phyloP scores from a whole-genome alignment of 2,888 invertebrate genomes.

The Sarcophaga variegata region DNA sequence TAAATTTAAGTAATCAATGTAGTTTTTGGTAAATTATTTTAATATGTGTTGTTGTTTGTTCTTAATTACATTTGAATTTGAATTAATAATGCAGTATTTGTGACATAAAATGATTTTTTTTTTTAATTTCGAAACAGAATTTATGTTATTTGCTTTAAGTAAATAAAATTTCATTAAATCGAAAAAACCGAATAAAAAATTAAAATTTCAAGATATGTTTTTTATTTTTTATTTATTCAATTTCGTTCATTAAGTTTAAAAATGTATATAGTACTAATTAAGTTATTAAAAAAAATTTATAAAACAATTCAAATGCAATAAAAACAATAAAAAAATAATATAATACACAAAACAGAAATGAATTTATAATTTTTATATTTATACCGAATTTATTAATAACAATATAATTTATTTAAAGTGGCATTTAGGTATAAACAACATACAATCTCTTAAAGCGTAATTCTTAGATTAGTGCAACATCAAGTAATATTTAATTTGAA shows the following conservation, averaged over 20 bases:
- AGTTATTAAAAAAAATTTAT: slow-evolving; percentile 15
- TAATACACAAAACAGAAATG: background rate
- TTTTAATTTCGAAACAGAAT: slow-evolving; percentile 52
- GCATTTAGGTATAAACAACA: background rate
- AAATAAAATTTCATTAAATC: slow-evolving; percentile 40
- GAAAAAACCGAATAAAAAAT: background rate
- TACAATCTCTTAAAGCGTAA: too few relatives aligned
- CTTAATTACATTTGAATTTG: slow-evolving; percentile 22
- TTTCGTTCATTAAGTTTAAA: slow-evolving; percentile 43
- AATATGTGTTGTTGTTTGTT: slow-evolving; percentile 6
- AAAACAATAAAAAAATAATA: slow-evolving; percentile 58
- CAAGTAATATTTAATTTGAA: too few relatives aligned
- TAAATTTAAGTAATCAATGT: slow-evolving; percentile 11
- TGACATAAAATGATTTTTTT: slow-evolving; percentile 53
- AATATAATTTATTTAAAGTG: background rate
- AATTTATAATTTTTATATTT: background rate
- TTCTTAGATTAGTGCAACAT: too few relatives aligned
- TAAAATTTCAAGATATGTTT: background rate
- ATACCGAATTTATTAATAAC: background rate
- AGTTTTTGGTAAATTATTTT: slow-evolving; percentile 52
- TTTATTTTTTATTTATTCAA: slow-evolving; percentile 3
- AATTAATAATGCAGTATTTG: slow-evolving; percentile 71
- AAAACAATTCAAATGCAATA: slow-evolving; percentile 33
- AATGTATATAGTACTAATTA: slow-evolving; percentile 49
- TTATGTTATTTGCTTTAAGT: slow-evolving; percentile 56